These are phyloP conservation scores for Portunus trituberculatus DNA, from an alignment of 1,140 invertebrate genomes.

Conservation along the genomic window DNA sequence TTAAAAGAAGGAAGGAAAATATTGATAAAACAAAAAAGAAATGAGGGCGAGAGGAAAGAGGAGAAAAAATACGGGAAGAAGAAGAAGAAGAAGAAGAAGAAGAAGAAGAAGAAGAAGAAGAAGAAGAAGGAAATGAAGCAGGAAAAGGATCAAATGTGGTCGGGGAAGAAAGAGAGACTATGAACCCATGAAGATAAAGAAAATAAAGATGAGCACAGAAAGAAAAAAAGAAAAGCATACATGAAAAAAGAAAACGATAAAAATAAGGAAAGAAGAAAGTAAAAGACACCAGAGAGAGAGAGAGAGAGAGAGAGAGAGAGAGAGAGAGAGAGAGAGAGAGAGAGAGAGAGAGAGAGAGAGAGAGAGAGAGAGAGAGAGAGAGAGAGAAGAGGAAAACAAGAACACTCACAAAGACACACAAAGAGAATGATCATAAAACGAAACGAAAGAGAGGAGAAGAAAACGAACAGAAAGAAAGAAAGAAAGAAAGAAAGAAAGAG, in stretches of 20 bases:
- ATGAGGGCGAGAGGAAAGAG: too few species aligned
- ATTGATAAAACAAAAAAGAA: too few species aligned
- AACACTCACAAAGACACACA: too few species aligned
- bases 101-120: neutral
- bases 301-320: neutral
- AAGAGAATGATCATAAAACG: too few species aligned
- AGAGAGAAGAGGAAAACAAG: neutral
- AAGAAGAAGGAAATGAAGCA: neutral
- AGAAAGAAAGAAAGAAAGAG: too few species aligned
- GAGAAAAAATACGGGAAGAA: neutral
- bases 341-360: neutral
- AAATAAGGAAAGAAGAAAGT: neutral
- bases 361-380: neutral
- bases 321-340: neutral
- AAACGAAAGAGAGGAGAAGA: too few species aligned
- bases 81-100: neutral
- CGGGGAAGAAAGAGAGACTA: too few species aligned
- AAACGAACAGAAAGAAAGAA: too few species aligned
- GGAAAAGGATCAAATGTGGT: neutral
- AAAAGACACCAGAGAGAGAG: neutral
- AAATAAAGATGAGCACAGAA: too few species aligned
- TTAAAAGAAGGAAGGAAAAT: too few species aligned
- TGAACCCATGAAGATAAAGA: too few species aligned
- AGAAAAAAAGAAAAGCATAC: neutral
- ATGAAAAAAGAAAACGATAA: neutral